Evolutionary conservation across 1,140 invertebrate species (phyloP), one percentile per base, ranked within the genome.

Genomic region (Xylocopa sonorina): DNA sequence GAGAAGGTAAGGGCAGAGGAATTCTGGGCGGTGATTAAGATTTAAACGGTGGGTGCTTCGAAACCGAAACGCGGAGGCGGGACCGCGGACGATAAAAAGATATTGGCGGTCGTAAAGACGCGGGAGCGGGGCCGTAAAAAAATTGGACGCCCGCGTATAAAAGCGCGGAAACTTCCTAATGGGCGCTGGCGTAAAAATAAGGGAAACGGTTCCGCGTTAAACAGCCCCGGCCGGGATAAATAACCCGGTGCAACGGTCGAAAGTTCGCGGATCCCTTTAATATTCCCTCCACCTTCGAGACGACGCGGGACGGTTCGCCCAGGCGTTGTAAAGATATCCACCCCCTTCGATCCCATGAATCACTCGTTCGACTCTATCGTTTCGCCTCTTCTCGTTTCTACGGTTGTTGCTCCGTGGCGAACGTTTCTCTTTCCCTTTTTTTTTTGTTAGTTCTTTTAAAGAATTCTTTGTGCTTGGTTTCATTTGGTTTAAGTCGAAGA

Each of bases 41-140:
- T 66, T 75, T 53, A 43, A 66, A 66, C 34, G 60, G 41, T n/a
- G 4, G 51, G 51, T 57, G 18, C 34, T 43, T 14, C 48, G 62
- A 55, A 75, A 67, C 18, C 32, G 48, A 60, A 46, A 62, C 29
- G 41, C 2, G 32, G 21, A 34, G 3, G 24, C 3, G 5, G 38
- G 66, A 66, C 72, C 72, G 48, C 72, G 27, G n/a, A 43, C 73
- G 62, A 75, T 75, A 67, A 75, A 75, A 75, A 66, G 73, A 53
- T 75, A 67, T 67, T 67, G 73, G 50, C 27, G 73, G 27, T 53
- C 62, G 73, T 75, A 67, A 75, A 75, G 73, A 41, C 48, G 62
- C 27, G 32, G 41, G 55, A 41, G 50, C 41, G 38, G 46, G 62
- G 14, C 27, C 41, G 62, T 75, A 75, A 75, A 75, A 75, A 67